Evolutionary conservation across 2,113 vertebrate genomes (phyloP).

Genomic region (Pandion haliaetus): DNA sequence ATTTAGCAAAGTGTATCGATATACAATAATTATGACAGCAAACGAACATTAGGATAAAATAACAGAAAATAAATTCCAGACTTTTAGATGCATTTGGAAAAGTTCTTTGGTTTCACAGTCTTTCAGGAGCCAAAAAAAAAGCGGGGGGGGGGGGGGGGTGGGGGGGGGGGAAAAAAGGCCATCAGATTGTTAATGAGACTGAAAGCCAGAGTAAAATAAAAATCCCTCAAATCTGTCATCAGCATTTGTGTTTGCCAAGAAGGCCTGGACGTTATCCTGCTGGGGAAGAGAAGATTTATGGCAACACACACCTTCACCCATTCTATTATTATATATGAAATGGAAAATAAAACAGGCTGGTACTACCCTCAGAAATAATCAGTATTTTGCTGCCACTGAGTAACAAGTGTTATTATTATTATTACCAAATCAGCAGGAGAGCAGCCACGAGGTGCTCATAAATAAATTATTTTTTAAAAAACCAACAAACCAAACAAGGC

Average conservation of each 20-base stretch:
- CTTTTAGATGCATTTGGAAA: slow-evolving; percentile 13
- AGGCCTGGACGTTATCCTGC: slow-evolving; percentile 37
- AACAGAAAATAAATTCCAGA: slow-evolving; percentile 31
- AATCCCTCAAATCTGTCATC: slow-evolving; percentile 42
- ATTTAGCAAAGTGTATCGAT: not conserved
- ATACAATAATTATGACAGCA: not conserved
- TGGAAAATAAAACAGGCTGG: not conserved
- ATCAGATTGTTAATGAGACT: slow-evolving; percentile 48
- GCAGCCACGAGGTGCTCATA: not conserved
- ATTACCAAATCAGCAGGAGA: not conserved
- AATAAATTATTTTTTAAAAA: not conserved
- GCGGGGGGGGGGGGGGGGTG: too few relatives aligned
- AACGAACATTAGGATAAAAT: not conserved
- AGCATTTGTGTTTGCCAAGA: slow-evolving; percentile 5
- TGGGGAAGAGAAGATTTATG: slow-evolving; percentile 34
- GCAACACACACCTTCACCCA: not conserved
- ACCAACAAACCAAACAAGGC: not conserved
- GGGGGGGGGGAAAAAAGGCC: not conserved
- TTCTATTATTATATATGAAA: slow-evolving; percentile 28
- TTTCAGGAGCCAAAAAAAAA: not conserved
- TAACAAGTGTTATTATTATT: slow-evolving; percentile 19
- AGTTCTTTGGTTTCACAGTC: not conserved
- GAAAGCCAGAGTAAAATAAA: slow-evolving; percentile 46
- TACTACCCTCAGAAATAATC: slow-evolving; percentile 33
- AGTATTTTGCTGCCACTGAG: slow-evolving; percentile 10